Evolutionary conservation across 1,140 invertebrate genomes (phyloP).

Genomic region (Panulirus ornatus): DNA sequence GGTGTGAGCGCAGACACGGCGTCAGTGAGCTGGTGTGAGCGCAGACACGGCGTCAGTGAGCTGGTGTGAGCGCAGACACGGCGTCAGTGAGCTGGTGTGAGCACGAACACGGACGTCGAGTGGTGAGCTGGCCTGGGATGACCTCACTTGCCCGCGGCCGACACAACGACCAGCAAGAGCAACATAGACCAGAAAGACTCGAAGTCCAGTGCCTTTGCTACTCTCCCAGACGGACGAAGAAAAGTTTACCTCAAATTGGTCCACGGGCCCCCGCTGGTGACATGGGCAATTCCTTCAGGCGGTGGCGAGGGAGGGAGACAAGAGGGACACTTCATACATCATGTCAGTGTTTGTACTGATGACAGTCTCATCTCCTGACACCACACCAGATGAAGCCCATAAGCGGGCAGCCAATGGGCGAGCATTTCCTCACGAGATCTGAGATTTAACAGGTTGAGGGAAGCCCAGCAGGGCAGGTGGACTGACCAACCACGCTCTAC

Average conservation of each 20-base stretch:
- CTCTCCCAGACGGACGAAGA: too few relatives aligned
- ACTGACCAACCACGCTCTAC: not conserved
- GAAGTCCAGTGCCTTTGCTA: too few relatives aligned
- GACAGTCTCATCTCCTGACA: not conserved
- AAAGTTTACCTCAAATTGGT: too few relatives aligned
- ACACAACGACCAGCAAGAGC: too few relatives aligned
- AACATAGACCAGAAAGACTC: too few relatives aligned
- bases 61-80: too few relatives aligned
- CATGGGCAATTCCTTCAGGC: too few relatives aligned
- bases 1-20: too few relatives aligned
- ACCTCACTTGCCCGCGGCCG: conserved; percentile 25
- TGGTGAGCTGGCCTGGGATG: not conserved
- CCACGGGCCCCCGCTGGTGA: too few relatives aligned
- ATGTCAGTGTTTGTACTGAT: conserved; percentile 40
- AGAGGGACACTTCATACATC: conserved; percentile 11
- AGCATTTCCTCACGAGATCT: not conserved
- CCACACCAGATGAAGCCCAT: conserved; percentile 30
- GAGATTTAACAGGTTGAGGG: conserved; percentile 34
- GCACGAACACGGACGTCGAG: not conserved
- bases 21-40: too few relatives aligned
- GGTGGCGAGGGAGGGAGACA: too few relatives aligned
- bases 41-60: too few relatives aligned
- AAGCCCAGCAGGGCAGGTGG: conserved; percentile 9
- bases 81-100: not conserved
- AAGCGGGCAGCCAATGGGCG: conserved; percentile 36